These are phyloP conservation scores for Chionomys nivalis DNA, from an alignment of 2,113 vertebrate genomes.

Conservation along the genomic window DNA sequence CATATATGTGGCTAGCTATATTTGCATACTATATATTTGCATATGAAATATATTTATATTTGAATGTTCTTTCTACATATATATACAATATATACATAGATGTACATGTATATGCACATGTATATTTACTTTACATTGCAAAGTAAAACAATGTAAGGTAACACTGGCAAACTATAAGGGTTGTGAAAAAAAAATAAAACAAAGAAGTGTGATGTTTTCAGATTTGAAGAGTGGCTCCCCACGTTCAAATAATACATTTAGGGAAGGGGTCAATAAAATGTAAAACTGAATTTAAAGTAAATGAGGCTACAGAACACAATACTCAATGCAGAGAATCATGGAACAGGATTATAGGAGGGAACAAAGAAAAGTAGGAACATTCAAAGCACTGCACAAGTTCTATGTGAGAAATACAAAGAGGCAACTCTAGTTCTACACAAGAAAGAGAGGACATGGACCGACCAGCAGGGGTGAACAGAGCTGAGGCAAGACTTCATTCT, in stretches of 20 bases:
- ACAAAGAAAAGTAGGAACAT: background rate
- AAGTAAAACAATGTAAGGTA: background rate
- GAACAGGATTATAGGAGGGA: background rate
- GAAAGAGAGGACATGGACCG: background rate
- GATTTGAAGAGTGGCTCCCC: background rate
- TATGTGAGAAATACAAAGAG: background rate
- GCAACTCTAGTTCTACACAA: background rate
- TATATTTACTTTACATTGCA: background rate
- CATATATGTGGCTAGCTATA: background rate
- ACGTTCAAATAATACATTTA: background rate
- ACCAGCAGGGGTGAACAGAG: too few relatives aligned
- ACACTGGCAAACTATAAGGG: background rate
- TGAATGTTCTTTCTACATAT: too few relatives aligned
- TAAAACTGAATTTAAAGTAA: background rate
- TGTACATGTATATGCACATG: background rate
- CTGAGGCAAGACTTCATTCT: too few relatives aligned
- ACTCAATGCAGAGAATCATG: background rate
- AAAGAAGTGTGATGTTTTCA: background rate
- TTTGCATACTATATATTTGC: background rate
- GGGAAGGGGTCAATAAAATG: background rate
- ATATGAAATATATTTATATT: background rate
- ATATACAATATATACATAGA: background rate
- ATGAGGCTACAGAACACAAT: background rate
- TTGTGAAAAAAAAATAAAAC: slow-evolving; percentile 10
- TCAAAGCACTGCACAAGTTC: background rate